Percentiles rank a stretch among this genome's conserved stretches.
Conservation (phyloP, 2,797 vertebrate genomes). For the Centroberyx gerrardi region DNA sequence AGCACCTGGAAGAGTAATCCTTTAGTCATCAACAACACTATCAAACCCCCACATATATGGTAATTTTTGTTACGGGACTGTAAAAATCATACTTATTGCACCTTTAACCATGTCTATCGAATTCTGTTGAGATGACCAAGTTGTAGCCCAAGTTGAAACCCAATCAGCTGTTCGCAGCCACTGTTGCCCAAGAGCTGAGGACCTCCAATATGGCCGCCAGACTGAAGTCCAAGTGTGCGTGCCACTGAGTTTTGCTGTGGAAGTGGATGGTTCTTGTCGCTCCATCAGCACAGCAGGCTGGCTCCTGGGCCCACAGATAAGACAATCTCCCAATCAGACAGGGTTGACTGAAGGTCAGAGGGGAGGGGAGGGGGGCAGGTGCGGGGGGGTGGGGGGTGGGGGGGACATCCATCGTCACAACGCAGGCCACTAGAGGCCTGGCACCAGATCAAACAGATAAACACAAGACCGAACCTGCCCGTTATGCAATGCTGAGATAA, state of each 20-base stretch:
- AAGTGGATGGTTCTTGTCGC: slow-evolving; percentile 61
- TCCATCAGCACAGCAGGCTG: slow-evolving; percentile 68
- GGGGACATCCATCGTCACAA: slow-evolving; percentile 44
- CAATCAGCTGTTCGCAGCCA: too few species aligned
- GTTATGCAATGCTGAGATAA: slow-evolving; percentile 60
- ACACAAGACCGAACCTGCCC: slow-evolving; percentile 71
- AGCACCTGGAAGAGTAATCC: too few species aligned
- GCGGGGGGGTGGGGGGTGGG: slow-evolving; percentile 15
- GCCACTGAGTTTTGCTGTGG: slow-evolving; percentile 31
- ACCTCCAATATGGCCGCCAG: too few species aligned
- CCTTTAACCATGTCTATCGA: too few species aligned
- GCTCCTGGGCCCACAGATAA: slow-evolving; percentile 78
- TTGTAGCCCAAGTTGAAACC: too few species aligned
- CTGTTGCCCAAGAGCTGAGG: too few species aligned
- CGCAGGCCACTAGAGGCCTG: slow-evolving; percentile 47
- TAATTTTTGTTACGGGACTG: too few species aligned
- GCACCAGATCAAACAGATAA: slow-evolving; percentile 74
- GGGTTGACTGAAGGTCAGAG: slow-evolving; percentile 19
- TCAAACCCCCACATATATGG: too few species aligned
- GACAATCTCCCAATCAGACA: slow-evolving; percentile 72
- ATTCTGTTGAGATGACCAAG: too few species aligned
- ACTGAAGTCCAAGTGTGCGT: slow-evolving; percentile 36
- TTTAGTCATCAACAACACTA: too few species aligned
- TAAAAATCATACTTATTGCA: too few species aligned
- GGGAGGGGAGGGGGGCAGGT: neutral